These are phyloP conservation scores for Danionella cerebrum DNA, from an alignment of 2,113 vertebrate species.

Conservation along the genomic window DNA sequence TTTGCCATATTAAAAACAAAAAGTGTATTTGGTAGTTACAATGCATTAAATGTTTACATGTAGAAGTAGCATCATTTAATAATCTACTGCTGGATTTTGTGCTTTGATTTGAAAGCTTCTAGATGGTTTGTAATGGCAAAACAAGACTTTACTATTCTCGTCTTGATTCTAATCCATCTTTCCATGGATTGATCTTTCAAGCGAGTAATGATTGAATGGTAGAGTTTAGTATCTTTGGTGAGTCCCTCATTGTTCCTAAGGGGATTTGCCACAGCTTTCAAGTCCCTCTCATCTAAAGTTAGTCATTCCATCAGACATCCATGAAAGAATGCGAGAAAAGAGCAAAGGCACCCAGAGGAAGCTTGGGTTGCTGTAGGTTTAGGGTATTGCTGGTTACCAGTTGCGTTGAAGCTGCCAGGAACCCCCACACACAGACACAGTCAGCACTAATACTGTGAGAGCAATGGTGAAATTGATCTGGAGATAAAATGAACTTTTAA, in stretches of 20 bases:
- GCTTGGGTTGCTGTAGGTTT: constrained; percentile 14
- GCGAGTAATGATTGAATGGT: not conserved
- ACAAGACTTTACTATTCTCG: constrained; percentile 10
- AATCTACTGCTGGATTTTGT: too few species aligned
- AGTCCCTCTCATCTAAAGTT: constrained; percentile 5
- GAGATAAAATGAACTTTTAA: too few species aligned
- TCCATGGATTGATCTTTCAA: not conserved
- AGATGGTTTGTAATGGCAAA: not conserved
- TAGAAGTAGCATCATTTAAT: too few species aligned
- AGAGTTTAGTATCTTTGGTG: not conserved
- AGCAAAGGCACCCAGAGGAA: constrained; percentile 13
- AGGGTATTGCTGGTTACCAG: constrained; percentile 23
- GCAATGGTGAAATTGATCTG: too few species aligned
- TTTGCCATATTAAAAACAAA: too few species aligned
- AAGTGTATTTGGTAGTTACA: too few species aligned
- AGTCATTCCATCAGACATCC: constrained; percentile 5
- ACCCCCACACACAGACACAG: not conserved
- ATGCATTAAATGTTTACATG: too few species aligned
- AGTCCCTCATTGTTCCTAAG: not conserved
- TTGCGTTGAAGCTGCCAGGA: too few species aligned
- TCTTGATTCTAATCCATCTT: not conserved
- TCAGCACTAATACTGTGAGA: not conserved
- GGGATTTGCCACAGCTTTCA: not conserved
- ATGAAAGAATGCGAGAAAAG: constrained; percentile 44
- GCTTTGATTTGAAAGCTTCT: not conserved